Conservation (phyloP, 2,888 invertebrate species). For the Cynaeus angustus region DNA sequence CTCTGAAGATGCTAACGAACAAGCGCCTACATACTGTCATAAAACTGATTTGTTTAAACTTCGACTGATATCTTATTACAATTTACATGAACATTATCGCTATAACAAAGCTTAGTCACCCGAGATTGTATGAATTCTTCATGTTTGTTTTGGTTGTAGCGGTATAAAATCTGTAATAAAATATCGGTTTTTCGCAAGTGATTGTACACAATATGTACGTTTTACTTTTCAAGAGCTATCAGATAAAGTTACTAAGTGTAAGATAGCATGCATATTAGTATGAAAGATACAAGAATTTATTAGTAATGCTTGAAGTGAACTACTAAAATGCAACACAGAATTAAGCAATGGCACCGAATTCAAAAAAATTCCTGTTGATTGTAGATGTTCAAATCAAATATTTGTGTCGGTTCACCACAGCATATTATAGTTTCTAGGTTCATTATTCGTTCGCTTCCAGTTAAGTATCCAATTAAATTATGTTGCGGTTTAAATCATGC, state of each 20-base stretch:
- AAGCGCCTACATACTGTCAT: slow-evolving; percentile 24
- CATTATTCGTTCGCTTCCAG: slow-evolving; percentile 14
- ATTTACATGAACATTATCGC: not conserved
- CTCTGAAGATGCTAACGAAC: slow-evolving; percentile 8
- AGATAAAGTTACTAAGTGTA: no score
- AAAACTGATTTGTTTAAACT: slow-evolving; percentile 33
- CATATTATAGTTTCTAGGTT: slow-evolving; percentile 43
- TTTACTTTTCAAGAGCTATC: not conserved
- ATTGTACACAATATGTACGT: not conserved
- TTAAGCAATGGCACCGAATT: not conserved
- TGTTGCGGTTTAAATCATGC: not conserved
- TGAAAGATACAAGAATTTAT: no score
- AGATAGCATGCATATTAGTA: no score
- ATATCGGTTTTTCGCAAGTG: slow-evolving; percentile 11
- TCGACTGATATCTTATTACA: slow-evolving; percentile 30
- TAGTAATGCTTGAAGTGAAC: slow-evolving; percentile 29
- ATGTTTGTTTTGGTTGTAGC: slow-evolving; percentile 10
- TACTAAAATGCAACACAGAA: slow-evolving; percentile 34
- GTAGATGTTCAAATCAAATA: slow-evolving; percentile 45
- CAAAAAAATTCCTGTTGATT: slow-evolving; percentile 41
- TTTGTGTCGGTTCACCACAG: slow-evolving; percentile 25
- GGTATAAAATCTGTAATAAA: slow-evolving; percentile 12
- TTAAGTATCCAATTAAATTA: slow-evolving; percentile 13
- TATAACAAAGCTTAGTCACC: slow-evolving; percentile 19
- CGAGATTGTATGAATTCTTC: slow-evolving; percentile 1